Evolutionary conservation across 2,797 vertebrate genomes (phyloP), one percentile per base, ranked within the genome.

Genomic region (Gallirallus australis): DNA sequence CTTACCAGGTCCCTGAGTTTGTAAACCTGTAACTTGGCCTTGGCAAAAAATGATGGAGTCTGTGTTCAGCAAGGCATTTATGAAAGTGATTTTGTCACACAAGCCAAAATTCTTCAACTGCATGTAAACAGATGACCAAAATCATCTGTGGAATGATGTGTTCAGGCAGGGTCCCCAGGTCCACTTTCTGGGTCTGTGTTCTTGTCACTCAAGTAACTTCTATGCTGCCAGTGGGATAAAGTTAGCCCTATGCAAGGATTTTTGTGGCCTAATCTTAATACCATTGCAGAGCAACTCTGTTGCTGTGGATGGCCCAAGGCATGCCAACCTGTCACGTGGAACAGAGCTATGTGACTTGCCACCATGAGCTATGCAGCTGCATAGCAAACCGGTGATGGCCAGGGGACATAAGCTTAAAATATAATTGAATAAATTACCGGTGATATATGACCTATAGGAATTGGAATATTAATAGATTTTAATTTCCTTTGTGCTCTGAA

Each of bases 341-440:
- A 61, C 69, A 76, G 57, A 77, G 70, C 93, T 93, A 47, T 28
- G 53, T 83, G 81, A 39, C 78, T 81, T 82, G 63, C 78, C 91
- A 95, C 93, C 93, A 24, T 86, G 56, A 73, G 86, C 85, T 79
- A 25, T 89, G 12, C 12, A 75, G 93, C 94, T 93, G 20, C 65
- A 84, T 87, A 96, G 90, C 93, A 95, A 94, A 93, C 30, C 1
- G 6, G 8, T 39, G 45, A 90, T 54, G 69, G 70, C 69, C 77
- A 42, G 83, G 73, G 48, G 19, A 85, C 28, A 15, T 77, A 39
- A 17, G 48, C 90, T 92, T 79, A 89, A 87, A 97, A 94, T 89
- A 87, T n/a, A 96, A 85, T 53, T 82, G 91, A 90, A 92, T 50
- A 75, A 86, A 80, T 71, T 53, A 25, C 71, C 72, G 53, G 56